phyloP scores from a whole-genome alignment of 1,140 invertebrate genomes.

The Asbolus verrucosus region DNA sequence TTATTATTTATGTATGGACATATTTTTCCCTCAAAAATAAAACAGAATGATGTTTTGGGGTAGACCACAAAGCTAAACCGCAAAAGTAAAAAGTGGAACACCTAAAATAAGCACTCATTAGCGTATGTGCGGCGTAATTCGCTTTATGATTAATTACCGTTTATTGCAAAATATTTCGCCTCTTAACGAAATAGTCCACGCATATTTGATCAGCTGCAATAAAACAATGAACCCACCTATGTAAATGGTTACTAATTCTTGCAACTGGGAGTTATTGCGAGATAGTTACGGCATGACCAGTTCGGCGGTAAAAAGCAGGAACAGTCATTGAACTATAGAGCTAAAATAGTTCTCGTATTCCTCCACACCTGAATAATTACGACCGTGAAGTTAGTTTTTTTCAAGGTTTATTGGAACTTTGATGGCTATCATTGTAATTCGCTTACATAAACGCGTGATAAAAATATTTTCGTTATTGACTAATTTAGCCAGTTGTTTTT shows the following conservation, averaged over 20 bases:
- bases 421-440: constrained; percentile 42
- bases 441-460: constrained; percentile 46
- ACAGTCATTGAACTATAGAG: constrained; percentile 32
- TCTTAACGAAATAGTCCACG: background rate
- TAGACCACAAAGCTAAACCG: too few species aligned
- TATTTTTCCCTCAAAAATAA: too few species aligned
- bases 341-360: constrained; percentile 38
- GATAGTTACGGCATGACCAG: constrained; percentile 20
- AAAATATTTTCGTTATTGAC: constrained; percentile 44
- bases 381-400: constrained; percentile 41
- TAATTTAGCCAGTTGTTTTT: constrained; percentile 42
- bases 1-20: too few species aligned
- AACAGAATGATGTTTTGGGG: too few species aligned
- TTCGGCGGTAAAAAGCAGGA: constrained; percentile 20
- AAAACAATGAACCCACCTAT: constrained; percentile 13
- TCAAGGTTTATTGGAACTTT: constrained; percentile 43
- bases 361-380: constrained; percentile 38
- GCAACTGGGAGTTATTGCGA: constrained; percentile 9
- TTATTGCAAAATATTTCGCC: too few species aligned
- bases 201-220: background rate
- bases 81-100: too few species aligned
- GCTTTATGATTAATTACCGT: too few species aligned
- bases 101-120: too few species aligned
- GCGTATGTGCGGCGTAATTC: too few species aligned
- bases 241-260: constrained; percentile 11